Evolutionary conservation across 2,113 vertebrate genomes (phyloP).

Genomic region (Agelaius tricolor): DNA sequence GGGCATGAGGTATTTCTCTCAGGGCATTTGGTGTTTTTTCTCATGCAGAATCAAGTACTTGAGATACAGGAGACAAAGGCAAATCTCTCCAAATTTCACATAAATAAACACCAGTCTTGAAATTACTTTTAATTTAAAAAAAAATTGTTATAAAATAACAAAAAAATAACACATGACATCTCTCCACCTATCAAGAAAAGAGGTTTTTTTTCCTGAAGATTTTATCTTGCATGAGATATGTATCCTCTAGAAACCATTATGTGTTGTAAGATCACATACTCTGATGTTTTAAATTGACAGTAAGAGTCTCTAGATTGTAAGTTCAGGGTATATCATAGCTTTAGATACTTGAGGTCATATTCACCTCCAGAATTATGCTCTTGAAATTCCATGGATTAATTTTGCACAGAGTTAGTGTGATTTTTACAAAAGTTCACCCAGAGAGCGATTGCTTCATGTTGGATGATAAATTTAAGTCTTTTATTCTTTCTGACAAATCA

Average conservation of each 20-base stretch:
- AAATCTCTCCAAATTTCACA: neutral
- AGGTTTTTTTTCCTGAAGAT: neutral
- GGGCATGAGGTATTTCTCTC: neutral
- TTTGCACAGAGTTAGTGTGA: neutral
- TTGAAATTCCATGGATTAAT: constrained; percentile 7
- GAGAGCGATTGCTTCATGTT: neutral
- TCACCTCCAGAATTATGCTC: neutral
- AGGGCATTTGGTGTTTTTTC: neutral
- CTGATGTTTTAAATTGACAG: neutral
- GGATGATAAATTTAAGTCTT: neutral
- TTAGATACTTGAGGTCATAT: constrained; percentile 1
- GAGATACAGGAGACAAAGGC: neutral
- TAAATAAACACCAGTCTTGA: neutral
- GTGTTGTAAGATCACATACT: neutral
- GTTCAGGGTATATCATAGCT: constrained; percentile 28
- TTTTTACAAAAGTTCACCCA: constrained; percentile 11
- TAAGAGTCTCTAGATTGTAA: neutral
- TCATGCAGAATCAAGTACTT: neutral
- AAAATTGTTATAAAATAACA: neutral
- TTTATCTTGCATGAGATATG: neutral
- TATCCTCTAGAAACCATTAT: neutral
- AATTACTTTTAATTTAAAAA: neutral
- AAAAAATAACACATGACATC: neutral
- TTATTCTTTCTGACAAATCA: constrained; percentile 12
- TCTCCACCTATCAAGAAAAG: neutral